Percentiles rank a stretch among this genome's conserved stretches.
Conservation (phyloP, 2,888 invertebrate genomes). For the Apodemia zela region DNA sequence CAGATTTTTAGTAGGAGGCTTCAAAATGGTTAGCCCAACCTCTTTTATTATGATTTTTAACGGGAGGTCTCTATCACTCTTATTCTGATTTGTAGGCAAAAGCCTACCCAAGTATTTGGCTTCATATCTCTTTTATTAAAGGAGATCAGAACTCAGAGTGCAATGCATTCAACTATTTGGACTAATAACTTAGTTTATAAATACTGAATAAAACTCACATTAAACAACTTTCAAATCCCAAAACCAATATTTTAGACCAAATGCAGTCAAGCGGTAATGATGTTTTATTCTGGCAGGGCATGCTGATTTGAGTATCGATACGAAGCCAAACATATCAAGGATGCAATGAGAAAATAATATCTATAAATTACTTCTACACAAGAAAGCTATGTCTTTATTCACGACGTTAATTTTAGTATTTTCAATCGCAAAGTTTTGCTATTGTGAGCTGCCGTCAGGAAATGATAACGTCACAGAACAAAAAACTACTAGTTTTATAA, state of each 20-base stretch:
- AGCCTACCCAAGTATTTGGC: too few species aligned
- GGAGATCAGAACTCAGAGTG: too few species aligned
- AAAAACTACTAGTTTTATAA: not conserved
- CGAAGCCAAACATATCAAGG: constrained; percentile 38
- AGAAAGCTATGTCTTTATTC: constrained; percentile 36
- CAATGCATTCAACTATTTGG: too few species aligned
- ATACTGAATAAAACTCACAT: not conserved
- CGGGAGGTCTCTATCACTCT: too few species aligned
- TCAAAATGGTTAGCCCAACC: too few species aligned
- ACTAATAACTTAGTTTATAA: too few species aligned
- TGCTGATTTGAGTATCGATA: constrained; percentile 35
- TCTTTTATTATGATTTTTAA: too few species aligned
- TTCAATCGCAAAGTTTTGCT: not conserved
- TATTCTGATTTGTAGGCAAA: too few species aligned
- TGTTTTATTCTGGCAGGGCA: constrained; percentile 37
- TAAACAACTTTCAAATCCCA: not conserved
- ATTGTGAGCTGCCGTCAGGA: not conserved
- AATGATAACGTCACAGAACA: not conserved
- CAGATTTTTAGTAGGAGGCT: too few species aligned
- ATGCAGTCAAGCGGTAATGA: not conserved
- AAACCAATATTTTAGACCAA: not conserved
- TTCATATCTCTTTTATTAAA: too few species aligned
- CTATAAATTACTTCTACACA: constrained; percentile 34
- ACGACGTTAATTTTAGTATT: not conserved
- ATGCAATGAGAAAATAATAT: constrained; percentile 24